Evolutionary conservation across 2,797 vertebrate genomes (phyloP).

Genomic region (Melopsittacus undulatus): DNA sequence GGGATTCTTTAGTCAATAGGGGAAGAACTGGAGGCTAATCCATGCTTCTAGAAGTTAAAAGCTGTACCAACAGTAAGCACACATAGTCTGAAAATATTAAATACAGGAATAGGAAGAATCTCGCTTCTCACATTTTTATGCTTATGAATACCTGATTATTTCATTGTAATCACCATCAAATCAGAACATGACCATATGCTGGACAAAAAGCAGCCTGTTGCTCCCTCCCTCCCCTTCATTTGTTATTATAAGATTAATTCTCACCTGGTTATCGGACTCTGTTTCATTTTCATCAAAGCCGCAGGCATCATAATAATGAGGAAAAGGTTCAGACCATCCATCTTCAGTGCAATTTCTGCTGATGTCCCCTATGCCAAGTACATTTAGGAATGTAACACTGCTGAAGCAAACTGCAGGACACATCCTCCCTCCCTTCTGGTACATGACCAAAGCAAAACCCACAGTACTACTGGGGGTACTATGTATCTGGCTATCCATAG

Average conservation of each 20-base stretch:
- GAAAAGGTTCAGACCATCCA: conserved; percentile 93
- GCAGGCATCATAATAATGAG: conserved; percentile 92
- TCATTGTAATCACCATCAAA: not conserved
- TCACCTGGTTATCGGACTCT: conserved; percentile 77
- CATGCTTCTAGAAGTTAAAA: not conserved
- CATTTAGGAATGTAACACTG: not conserved
- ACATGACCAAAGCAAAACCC: not conserved
- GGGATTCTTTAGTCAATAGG: not conserved
- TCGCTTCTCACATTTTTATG: not conserved
- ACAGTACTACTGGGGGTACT: rapidly evolving
- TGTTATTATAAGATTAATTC: not conserved
- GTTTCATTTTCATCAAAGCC: conserved; percentile 85
- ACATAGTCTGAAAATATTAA: not conserved
- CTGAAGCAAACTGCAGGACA: not conserved
- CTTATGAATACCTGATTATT: not conserved
- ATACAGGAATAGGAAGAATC: not conserved
- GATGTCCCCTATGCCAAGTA: conserved; percentile 79
- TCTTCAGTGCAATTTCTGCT: conserved; percentile 93
- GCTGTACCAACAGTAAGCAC: not conserved
- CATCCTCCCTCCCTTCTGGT: not conserved
- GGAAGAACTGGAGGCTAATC: not conserved
- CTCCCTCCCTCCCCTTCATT: not conserved
- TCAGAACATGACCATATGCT: not conserved
- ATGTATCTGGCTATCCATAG: not conserved
- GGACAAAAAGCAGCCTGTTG: not conserved